Conservation (phyloP, 2,888 invertebrate genomes). For the Ormyrus nitidulus region DNA sequence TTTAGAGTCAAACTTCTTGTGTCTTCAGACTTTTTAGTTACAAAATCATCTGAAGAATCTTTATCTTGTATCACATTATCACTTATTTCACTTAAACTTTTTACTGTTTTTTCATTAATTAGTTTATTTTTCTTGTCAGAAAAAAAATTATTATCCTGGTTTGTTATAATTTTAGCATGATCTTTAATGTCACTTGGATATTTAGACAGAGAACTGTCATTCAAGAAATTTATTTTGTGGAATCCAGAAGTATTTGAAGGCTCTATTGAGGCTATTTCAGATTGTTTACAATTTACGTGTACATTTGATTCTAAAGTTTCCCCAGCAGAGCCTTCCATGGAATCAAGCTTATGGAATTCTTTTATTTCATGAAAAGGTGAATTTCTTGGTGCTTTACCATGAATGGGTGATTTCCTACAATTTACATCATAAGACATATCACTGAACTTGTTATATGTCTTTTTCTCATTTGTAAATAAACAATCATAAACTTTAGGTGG, state of each 20-base stretch:
- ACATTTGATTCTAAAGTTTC: slow-evolving; percentile 51
- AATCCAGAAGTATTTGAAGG: slow-evolving; percentile 55
- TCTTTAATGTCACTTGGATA: slow-evolving; percentile 51
- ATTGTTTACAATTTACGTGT: slow-evolving; percentile 52
- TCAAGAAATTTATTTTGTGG: slow-evolving; percentile 55
- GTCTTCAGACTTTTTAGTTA: slow-evolving; percentile 65
- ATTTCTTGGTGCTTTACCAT: slow-evolving; percentile 63
- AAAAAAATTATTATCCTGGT: slow-evolving; percentile 54
- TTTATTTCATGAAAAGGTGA: slow-evolving; percentile 60
- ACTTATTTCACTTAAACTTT: slow-evolving; percentile 38
- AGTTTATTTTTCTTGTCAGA: slow-evolving; percentile 27
- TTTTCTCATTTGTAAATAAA: slow-evolving; percentile 50
- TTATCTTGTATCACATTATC: slow-evolving; percentile 45
- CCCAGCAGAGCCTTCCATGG: slow-evolving; percentile 58
- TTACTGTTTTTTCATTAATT: slow-evolving; percentile 35
- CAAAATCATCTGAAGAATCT: slow-evolving; percentile 56
- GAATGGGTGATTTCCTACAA: slow-evolving; percentile 63
- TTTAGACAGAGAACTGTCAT: slow-evolving; percentile 43
- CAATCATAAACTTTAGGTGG: slow-evolving; percentile 42
- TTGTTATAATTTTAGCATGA: slow-evolving; percentile 49
- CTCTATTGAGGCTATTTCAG: slow-evolving; percentile 51
- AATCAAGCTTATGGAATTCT: slow-evolving; percentile 54
- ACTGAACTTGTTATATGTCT: slow-evolving; percentile 49
- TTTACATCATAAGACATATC: slow-evolving; percentile 61
- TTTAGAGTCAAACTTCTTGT: slow-evolving; percentile 67